Conservation (phyloP, 1,140 invertebrate genomes). For the Dendrolimus kikuchii region DNA sequence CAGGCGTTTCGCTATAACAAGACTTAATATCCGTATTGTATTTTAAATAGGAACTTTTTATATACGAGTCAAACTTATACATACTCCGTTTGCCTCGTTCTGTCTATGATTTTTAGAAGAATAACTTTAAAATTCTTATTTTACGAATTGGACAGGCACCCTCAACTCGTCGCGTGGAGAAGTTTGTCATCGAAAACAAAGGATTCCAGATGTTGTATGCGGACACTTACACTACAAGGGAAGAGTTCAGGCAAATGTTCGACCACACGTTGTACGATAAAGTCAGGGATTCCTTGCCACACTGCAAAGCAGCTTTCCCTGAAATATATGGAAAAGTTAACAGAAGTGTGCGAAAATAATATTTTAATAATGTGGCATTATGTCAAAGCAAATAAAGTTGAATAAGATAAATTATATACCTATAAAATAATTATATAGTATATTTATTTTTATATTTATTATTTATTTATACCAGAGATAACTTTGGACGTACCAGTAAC, state of each 20-base stretch:
- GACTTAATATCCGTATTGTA: too few relatives aligned
- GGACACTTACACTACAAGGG: slow-evolving; percentile 82
- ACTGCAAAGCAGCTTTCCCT: slow-evolving; percentile 83
- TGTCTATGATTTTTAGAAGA: too few relatives aligned
- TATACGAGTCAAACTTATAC: too few relatives aligned
- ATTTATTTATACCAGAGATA: too few relatives aligned
- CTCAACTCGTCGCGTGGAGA: slow-evolving; percentile 81
- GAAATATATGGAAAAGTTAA: slow-evolving; percentile 89
- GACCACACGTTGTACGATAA: slow-evolving; percentile 85
- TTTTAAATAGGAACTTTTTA: too few relatives aligned
- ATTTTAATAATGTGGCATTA: too few relatives aligned
- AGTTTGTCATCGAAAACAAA: slow-evolving; percentile 77
- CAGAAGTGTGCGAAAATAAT: slow-evolving; percentile 74
- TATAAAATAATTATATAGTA: too few relatives aligned
- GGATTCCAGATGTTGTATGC: slow-evolving; percentile 93
- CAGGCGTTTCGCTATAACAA: too few relatives aligned
- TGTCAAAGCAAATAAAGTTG: not conserved
- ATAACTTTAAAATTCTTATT: not conserved
- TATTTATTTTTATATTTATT: too few relatives aligned
- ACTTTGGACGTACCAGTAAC: too few relatives aligned
- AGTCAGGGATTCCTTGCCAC: slow-evolving; percentile 73
- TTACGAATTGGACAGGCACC: slow-evolving; percentile 40
- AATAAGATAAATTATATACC: not conserved
- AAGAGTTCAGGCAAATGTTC: slow-evolving; percentile 90
- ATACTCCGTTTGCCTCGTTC: not conserved